A percentile compares a stretch with the other conserved stretches of the same genome.
Evolutionary conservation across 1,140 invertebrate genomes (phyloP).

Genomic region (Zeugodacus cucurbitae): DNA sequence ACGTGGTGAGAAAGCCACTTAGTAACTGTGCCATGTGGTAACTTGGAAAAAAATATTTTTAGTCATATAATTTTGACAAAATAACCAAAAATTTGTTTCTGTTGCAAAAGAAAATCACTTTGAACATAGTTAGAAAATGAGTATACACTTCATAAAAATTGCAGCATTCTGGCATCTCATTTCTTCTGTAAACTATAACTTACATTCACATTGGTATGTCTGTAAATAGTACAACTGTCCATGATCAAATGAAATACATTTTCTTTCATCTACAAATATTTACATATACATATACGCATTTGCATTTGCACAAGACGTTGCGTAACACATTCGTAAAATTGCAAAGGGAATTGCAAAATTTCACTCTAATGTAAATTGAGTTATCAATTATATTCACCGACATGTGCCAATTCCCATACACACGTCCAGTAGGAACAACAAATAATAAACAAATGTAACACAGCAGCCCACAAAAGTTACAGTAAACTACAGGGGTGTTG

Average conservation of each 20-base stretch:
- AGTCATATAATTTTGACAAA: too few species aligned
- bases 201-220: not conserved
- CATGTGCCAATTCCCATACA: slow-evolving; percentile 8
- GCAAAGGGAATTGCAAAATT: slow-evolving; percentile 18
- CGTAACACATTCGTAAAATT: not conserved
- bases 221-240: not conserved
- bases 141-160: not conserved
- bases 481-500: not conserved
- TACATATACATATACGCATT: not conserved
- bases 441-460: not conserved
- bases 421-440: not conserved
- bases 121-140: too few species aligned
- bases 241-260: not conserved
- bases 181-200: not conserved
- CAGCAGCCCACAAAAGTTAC: not conserved
- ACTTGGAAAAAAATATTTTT: too few species aligned
- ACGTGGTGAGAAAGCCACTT: too few species aligned
- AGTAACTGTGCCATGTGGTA: too few species aligned
- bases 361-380: slow-evolving; percentile 1
- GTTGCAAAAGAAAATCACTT: too few species aligned
- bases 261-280: not conserved
- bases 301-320: too few species aligned
- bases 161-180: not conserved
- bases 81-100: too few species aligned
- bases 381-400: slow-evolving; percentile 25